Base-by-base conservation (phyloP, 92 coral and sea anemone genomes). In the Porites evermanni region DNA sequence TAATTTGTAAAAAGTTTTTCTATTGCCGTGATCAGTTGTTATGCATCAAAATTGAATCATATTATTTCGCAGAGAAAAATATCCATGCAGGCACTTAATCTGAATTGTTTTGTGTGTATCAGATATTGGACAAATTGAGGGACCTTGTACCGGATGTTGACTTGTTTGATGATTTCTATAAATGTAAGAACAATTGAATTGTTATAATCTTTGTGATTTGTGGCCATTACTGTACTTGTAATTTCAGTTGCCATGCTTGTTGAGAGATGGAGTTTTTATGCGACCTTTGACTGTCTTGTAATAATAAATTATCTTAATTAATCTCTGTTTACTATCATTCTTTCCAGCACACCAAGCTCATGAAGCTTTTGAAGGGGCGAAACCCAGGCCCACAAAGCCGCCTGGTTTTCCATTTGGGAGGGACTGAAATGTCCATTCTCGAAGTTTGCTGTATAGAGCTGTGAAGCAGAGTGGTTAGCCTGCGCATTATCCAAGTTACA, bases 321-420 rank as follows among this genome's bases (percentile, higher is more conserved):
- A 2, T 32, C 3, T 32, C 5, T 32, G 4, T 32, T 32, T 32
- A 4, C 67, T 54, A 7, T 21, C 54, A 20, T 32, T 2, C 2
- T 52, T 84, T 59, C 24, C 82, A 97, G 99, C 93, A 52, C 99
- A 97, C 84, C 93, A 95, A 87, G 96, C 94, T 13, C 99, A 97
- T 74, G 93, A 93, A 64, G 99, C 99, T 13, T 97, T 97, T 93
- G 99, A 97, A 83, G 99, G 99, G 12, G 86, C 84, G 52, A 80
- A 89, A 50, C 94, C 91, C 19, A 68, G 64, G 12, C 88, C 87
- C 47, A 80, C 91, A 17, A 93, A 93, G 78, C 98, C 99, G 51
- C 93, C 91, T 26, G 99, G 99, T 1, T 97, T 97, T 84, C 97
- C 99, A 59, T 90, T 80, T 63, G 16, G 23, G 20, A 83, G 74